Evolutionary conservation across 2,888 invertebrate genomes (phyloP).

Genomic region (Capitulum mitella): DNA sequence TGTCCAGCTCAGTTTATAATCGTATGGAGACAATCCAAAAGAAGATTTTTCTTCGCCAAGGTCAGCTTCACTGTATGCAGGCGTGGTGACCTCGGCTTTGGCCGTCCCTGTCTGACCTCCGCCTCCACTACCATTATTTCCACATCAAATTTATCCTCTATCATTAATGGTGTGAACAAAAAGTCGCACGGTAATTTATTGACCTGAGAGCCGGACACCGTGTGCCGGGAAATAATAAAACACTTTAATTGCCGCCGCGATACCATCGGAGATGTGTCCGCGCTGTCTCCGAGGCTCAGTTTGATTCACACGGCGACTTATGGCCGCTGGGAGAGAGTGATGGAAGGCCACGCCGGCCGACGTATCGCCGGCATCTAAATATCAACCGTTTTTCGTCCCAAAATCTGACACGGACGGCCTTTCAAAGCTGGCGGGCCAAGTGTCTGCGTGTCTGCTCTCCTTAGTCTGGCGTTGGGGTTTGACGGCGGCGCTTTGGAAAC

Average conservation of each 20-base stretch:
- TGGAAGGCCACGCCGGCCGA: neutral
- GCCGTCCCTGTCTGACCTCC: no score
- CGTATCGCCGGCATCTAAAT: conserved; percentile 10
- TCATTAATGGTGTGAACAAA: conserved; percentile 22
- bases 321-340: neutral
- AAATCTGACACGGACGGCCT: neutral
- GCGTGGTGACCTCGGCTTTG: no score
- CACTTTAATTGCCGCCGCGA: conserved; percentile 15
- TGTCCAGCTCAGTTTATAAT: no score
- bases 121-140: neutral
- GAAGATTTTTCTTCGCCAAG: no score
- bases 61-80: no score
- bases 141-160: conserved; percentile 16
- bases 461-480: no score
- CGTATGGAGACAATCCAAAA: no score
- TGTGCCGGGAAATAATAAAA: conserved; percentile 16
- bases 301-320: conserved; percentile 10
- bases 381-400: neutral
- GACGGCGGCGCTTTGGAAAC: no score
- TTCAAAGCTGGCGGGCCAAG: neutral
- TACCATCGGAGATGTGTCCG: neutral
- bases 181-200: conserved; percentile 4
- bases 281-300: neutral
- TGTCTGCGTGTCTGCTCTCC: no score
- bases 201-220: neutral